Evolutionary conservation across 2,888 invertebrate genomes (phyloP), one percentile per base, ranked within the genome.

Genomic region (Andrena camellia): DNA sequence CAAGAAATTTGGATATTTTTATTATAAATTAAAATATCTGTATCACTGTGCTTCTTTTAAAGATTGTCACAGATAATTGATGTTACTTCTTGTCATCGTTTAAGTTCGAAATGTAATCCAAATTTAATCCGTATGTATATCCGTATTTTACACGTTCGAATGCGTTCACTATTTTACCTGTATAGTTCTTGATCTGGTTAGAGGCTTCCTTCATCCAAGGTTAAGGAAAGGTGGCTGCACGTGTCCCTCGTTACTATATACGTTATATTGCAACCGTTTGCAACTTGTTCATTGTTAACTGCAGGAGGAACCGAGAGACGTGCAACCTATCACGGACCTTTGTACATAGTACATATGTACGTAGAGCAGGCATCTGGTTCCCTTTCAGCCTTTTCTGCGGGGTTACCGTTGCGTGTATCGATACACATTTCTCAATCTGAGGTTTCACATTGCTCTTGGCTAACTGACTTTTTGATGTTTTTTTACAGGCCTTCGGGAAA

Each of bases 191-290:
- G 76, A 77, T 82, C 83, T 72, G 59, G 69, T 71, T 72, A 69
- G 87, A 78, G 83, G 88, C 88, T 86, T 88, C 88, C 88, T 83
- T 88, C 79, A 83, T 78, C 85, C 86, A 86, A 85, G 86, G 88
- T 86, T 88, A 88, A 82, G 87, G 85, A 88, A 88, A 88, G 83
- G 87, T 88, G 78, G 33, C 54, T 76, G 87, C 83, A 75, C 79
- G 81, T 86, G 84, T 81, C 67, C 29, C 75, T 64, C 76, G 81
- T 66, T 42, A 42, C 42, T 42, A 42, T 66, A 59, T 57, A 42
- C 70, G 42, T 52, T 68, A 62, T 62, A 75, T 64, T 70, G 72
- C 76, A 68, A 76, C 35, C 67, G 79, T 80, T 85, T 74, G 79
- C 78, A 73, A 74, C 69, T 72, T 67, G 83, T 72, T 83, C 86